Evolutionary conservation across 2,888 invertebrate species (phyloP), one percentile per base, ranked within the genome.

Genomic region (Eucera pruinosa): DNA sequence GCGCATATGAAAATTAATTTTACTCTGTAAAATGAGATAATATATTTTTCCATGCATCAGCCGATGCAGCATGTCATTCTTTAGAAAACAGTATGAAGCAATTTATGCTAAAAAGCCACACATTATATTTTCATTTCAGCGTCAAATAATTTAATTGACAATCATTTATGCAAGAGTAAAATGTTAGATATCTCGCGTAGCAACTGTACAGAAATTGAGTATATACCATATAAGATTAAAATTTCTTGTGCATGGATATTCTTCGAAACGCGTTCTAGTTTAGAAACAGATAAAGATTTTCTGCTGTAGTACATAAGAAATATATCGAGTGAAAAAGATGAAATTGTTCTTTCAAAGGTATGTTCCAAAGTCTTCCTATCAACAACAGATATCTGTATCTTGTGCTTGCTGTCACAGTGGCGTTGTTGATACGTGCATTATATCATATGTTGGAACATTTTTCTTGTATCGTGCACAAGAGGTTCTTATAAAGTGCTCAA

Each of bases 321-420:
- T 54, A 30, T 54, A 64, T 33, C 33, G 33, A 11, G n/a, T 54
- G 45, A 45, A 18, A 55, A 39, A 39, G 0, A 27, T 11, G 36
- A 39, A 48, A 30, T 20, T 57, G 47, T 67, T 41, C 15, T 33
- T 48, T 20, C 15, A 20, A 48, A 47, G 36, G 45, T 39, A 36
- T 27, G 48, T 18, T 15, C 5, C 33, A 54, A 57, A 52, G 66
- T 48, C 36, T 18, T 41, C 33, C 11, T 48, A 47, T 30, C 81
- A 80, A 71, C 61, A 52, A 69, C 69, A 81, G 80, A 78, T 75
- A 84, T 86, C 66, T 76, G 80, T 80, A 80, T 86, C 84, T 84
- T 77, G 78, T 78, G 72, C 30, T 66, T 27, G 45, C 23, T 54
- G 62, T 71, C 57, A 80, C 20, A 41, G 66, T 39, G 39, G 67